These are phyloP conservation scores for Plodia interpunctella DNA, from an alignment of 1,140 invertebrate genomes.

Conservation along the genomic window DNA sequence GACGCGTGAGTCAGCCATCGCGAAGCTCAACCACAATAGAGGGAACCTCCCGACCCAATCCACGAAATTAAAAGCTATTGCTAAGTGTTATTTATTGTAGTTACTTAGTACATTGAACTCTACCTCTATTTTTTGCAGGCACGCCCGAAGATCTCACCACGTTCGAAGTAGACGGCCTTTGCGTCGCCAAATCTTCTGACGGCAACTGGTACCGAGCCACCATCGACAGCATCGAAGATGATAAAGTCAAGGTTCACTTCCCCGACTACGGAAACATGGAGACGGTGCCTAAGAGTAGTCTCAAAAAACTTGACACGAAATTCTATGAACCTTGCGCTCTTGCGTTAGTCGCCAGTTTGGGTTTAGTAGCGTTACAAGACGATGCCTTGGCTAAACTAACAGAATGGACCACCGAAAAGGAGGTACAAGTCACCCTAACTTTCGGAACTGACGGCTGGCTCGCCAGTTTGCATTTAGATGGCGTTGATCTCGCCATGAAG, in stretches of 20 bases:
- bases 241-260: constrained; percentile 80
- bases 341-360: constrained; percentile 72
- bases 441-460: constrained; percentile 61
- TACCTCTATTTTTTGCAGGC: constrained; percentile 27
- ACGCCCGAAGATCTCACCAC: constrained; percentile 45
- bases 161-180: constrained; percentile 72
- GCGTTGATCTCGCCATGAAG: constrained; percentile 55
- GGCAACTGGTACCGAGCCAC: constrained; percentile 83
- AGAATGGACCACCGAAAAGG: constrained; percentile 62
- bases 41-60: no score
- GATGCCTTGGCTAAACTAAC: constrained; percentile 44
- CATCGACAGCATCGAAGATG: constrained; percentile 68
- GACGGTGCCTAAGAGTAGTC: constrained; percentile 63
- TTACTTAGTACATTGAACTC: no score
- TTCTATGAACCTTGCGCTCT: constrained; percentile 78
- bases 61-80: no score
- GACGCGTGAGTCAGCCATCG: no score
- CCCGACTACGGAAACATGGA: constrained; percentile 89
- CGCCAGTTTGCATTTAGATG: constrained; percentile 57
- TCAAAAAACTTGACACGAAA: constrained; percentile 76
- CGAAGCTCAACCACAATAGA: no score
- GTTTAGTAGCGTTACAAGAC: constrained; percentile 48
- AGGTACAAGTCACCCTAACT: constrained; percentile 58
- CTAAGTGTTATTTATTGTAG: no score
- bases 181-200: constrained; percentile 79